Evolutionary conservation across 2,888 invertebrate species (phyloP), one percentile per base, ranked within the genome.

Genomic region (Pyrocoelia pectoralis): DNA sequence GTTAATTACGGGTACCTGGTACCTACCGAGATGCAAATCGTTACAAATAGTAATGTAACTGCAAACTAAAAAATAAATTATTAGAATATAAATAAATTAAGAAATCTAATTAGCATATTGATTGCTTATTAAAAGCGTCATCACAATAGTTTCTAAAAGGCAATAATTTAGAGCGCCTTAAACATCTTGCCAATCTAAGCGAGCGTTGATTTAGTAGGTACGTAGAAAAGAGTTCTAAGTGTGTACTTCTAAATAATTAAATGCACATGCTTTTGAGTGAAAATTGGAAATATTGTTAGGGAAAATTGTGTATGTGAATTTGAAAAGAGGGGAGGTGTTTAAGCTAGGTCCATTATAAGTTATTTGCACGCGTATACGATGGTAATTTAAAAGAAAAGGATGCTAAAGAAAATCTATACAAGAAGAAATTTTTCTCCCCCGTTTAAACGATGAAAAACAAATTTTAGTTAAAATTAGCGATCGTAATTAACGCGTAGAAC

Each of bases 401-500:
- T 46, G 46, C 46, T 46, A 17, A 46, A 12, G 29, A 50, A 50
- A 50, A 50, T 50, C 49, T 28, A 50, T 50, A 28, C 49, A 50
- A 18, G 12, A n/a, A 50, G 49, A 48, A 48, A 17, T 50, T 50
- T 50, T 28, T 28, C 28, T 28, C 56, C 19, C 24, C 8, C 10
- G 12, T 14, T 12, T 48, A 12, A 49, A 49, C 40, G 49, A 12
- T 17, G 24, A 15, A 14, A 50, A 51, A 50, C 50, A 57, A 50
- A 50, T 57, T 41, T 13, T 18, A 13, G 41, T 13, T 52, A 17
- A 43, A 59, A 59, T 53, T 59, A 59, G 29, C 9, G 43, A 19
- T 19, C 9, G 51, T 28, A 59, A 59, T 59, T 59, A 59, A 46
- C 46, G 19, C 38, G 46, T 53, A 46, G 46, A 59, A 29, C 53